Percentiles rank a stretch among this genome's conserved stretches.
These are phyloP conservation scores for Amorpha juglandis DNA, from an alignment of 2,888 invertebrate genomes.

Conservation along the genomic window DNA sequence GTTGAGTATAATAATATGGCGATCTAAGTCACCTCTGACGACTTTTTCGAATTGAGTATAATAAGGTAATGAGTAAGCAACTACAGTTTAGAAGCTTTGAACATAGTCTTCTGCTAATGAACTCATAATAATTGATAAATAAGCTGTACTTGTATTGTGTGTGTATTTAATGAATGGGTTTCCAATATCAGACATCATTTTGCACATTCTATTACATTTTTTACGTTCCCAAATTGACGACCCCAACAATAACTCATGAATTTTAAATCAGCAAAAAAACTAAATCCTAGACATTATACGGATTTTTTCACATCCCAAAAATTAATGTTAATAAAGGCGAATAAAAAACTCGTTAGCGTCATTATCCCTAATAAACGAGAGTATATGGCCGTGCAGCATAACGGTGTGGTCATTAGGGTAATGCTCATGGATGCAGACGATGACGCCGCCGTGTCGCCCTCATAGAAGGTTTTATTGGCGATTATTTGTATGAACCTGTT, in stretches of 20 bases:
- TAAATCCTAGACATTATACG: constrained; percentile 56
- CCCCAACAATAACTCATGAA: constrained; percentile 20
- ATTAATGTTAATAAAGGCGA: constrained; percentile 45
- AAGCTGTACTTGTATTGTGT: neutral
- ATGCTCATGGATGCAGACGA: constrained; percentile 51
- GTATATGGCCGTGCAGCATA: constrained; percentile 61
- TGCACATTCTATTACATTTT: neutral
- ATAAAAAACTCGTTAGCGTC: constrained; percentile 75
- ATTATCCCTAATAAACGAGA: constrained; percentile 75
- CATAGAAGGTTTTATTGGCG: constrained; percentile 23
- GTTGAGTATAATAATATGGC: too few species aligned
- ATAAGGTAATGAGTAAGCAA: too few species aligned
- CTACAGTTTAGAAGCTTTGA: too few species aligned
- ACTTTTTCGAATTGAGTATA: too few species aligned
- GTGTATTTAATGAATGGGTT: neutral
- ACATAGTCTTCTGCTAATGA: too few species aligned
- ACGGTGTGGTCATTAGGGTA: constrained; percentile 68
- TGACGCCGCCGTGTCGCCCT: constrained; percentile 53
- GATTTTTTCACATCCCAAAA: constrained; percentile 58
- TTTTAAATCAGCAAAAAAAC: constrained; percentile 18
- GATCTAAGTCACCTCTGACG: too few species aligned
- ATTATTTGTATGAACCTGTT: constrained; percentile 25
- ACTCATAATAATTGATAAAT: neutral
- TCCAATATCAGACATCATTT: neutral
- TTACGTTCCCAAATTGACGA: constrained; percentile 12